Base-by-base conservation (phyloP, 2,888 invertebrate genomes). In the Andrena camellia region DNA sequence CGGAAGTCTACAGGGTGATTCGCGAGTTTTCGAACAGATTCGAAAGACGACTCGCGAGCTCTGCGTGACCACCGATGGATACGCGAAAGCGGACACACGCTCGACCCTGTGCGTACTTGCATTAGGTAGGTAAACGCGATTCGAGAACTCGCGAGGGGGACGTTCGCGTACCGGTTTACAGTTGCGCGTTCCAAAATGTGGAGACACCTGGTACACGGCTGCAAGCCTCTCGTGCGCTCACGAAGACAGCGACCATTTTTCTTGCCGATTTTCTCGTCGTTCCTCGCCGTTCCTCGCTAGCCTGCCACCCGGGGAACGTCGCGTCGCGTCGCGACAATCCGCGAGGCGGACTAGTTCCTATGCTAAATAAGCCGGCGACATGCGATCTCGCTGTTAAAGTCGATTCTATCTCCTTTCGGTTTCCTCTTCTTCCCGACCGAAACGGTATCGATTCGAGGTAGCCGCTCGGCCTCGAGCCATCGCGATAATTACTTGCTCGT, bases 351-450 rank as follows among this genome's bases (percentile, higher is more conserved):
- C 66, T 57, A 57, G 69, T 35, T 7, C 29, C 68, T 33, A 31
- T 31, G 52, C 35, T 75, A 70, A 81, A 81, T 74, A 81, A 74
- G 71, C 71, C 13, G 8, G 42, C 60, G 67, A 72, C 81, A 81
- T 52, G 82, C 82, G 71, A 83, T 76, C 64, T 33, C 62, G 81
- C 52, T 76, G 81, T 82, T 82, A 82, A 80, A 66, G 80, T 70
- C 74, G 80, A 31, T 31, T 17, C n/a, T 29, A 20, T 35, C 60
- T 50, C 5, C 52, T 33, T 26, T 68, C 31, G 13, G 66, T 23
- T 63, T 59, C 59, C 67, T 42, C 26, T 13, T 66, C 33, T 52
- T 64, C 29, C 20, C 50, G 50, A 26, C 57, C 26, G 20, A 50
- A 48, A 33, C 54, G 42, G 42, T 77, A 79, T 81, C 78, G 71